A percentile compares a stretch with the other conserved stretches of the same genome.
phyloP scores from a whole-genome alignment of 2,888 invertebrate genomes.

The Imbricaverruca yamaguchii region DNA sequence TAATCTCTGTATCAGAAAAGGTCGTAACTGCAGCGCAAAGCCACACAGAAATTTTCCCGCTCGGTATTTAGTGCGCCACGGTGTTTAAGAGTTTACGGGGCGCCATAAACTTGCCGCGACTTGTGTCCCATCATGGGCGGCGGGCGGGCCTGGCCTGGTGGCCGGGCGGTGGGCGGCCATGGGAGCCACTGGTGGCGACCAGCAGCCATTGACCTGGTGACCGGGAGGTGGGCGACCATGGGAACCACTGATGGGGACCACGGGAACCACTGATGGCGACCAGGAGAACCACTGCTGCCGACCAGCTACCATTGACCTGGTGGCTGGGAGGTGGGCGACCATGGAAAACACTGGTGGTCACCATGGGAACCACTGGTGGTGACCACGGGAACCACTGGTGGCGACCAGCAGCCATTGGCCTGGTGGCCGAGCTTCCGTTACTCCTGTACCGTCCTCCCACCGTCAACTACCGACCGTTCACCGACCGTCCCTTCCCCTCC shows the following conservation, averaged over 20 bases:
- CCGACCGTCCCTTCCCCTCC: too few species aligned
- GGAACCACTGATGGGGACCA: not conserved
- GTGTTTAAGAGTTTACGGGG: conserved; percentile 13
- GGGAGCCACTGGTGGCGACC: not conserved
- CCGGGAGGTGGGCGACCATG: not conserved
- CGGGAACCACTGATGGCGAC: too few species aligned
- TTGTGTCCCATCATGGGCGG: not conserved
- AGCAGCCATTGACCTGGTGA: not conserved
- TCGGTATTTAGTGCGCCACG: conserved; percentile 10
- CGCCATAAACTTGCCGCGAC: not conserved
- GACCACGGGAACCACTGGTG: too few species aligned
- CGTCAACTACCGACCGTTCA: too few species aligned
- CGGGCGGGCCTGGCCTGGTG: not conserved
- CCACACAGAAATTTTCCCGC: not conserved
- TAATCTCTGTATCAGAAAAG: conserved; percentile 17
- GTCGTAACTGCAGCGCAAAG: conserved; percentile 9
- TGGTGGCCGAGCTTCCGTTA: too few species aligned
- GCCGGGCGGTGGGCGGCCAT: not conserved
- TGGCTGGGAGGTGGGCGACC: too few species aligned
- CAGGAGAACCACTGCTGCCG: too few species aligned
- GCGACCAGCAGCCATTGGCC: too few species aligned
- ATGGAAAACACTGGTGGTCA: too few species aligned
- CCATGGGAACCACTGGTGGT: too few species aligned
- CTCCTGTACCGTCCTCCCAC: too few species aligned
- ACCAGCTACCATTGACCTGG: too few species aligned